phyloP scores from a whole-genome alignment of 2,797 vertebrate genomes.

The Babyrousa celebensis region DNA sequence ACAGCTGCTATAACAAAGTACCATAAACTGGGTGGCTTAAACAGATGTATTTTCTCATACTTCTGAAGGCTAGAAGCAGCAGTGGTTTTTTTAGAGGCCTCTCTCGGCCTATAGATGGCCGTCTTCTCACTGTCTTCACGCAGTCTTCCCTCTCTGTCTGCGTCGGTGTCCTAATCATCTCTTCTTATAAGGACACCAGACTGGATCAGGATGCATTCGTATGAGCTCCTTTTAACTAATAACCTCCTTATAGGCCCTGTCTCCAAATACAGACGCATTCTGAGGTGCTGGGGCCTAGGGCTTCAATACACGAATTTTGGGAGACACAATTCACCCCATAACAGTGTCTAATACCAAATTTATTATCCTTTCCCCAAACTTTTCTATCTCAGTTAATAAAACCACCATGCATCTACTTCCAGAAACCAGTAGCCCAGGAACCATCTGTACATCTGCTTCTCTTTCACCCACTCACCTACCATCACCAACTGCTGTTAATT shows the following conservation, averaged over 20 bases:
- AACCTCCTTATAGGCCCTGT: no score
- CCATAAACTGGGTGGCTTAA: neutral
- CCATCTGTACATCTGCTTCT: neutral
- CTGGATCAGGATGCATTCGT: neutral
- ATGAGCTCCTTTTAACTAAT: neutral
- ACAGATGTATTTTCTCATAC: neutral
- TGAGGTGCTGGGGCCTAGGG: neutral
- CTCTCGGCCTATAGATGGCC: no score
- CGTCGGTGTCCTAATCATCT: neutral
- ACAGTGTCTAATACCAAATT: neutral
- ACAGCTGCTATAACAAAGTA: neutral
- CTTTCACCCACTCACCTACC: neutral
- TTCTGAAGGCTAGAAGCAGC: neutral
- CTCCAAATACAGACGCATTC: neutral
- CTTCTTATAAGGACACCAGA: neutral
- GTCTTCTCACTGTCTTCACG: no score
- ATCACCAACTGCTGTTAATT: neutral
- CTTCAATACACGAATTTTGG: neutral
- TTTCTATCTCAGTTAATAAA: neutral
- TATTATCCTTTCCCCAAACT: neutral
- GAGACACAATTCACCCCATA: neutral
- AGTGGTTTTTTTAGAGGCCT: no score
- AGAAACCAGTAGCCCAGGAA: neutral
- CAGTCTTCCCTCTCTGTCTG: neutral
- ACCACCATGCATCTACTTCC: neutral